Conservation (phyloP, 1,140 invertebrate genomes). For the Lepidurus apus region DNA sequence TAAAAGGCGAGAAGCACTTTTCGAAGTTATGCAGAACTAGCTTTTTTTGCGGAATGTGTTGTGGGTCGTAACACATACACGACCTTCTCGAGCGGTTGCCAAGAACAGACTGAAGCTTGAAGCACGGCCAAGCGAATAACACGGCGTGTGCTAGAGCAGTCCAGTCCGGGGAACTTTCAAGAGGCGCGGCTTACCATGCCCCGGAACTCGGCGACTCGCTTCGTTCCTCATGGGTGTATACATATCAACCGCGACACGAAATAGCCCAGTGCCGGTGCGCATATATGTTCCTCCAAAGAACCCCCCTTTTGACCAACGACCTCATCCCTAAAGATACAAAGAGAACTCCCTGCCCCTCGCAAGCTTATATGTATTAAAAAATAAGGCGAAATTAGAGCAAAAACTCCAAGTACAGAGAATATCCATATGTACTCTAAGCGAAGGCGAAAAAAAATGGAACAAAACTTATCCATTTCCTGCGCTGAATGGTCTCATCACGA, state of each 20-base stretch:
- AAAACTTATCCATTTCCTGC: conserved; percentile 5
- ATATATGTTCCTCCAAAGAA: too few relatives aligned
- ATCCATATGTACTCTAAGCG: not conserved
- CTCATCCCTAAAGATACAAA: too few relatives aligned
- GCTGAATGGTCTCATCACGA: not conserved
- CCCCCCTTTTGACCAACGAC: too few relatives aligned
- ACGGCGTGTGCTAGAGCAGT: not conserved
- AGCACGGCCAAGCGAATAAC: not conserved
- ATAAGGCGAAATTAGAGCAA: not conserved
- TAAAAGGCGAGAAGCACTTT: too few relatives aligned
- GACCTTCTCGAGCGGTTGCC: not conserved
- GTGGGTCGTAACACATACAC: not conserved
- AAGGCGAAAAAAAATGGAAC: not conserved
- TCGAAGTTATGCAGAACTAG: not conserved
- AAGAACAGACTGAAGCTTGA: not conserved
- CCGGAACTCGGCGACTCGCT: too few relatives aligned
- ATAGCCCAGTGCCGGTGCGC: too few relatives aligned
- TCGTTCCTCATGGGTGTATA: too few relatives aligned
- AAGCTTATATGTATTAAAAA: not conserved
- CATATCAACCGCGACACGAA: too few relatives aligned
- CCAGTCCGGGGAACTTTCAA: not conserved
- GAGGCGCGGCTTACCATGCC: too few relatives aligned
- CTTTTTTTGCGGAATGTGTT: not conserved
- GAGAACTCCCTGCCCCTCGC: too few relatives aligned
- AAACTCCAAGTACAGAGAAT: not conserved